These are phyloP conservation scores for Diaprepes abbreviatus DNA, from an alignment of 2,888 invertebrate genomes.

Conservation along the genomic window DNA sequence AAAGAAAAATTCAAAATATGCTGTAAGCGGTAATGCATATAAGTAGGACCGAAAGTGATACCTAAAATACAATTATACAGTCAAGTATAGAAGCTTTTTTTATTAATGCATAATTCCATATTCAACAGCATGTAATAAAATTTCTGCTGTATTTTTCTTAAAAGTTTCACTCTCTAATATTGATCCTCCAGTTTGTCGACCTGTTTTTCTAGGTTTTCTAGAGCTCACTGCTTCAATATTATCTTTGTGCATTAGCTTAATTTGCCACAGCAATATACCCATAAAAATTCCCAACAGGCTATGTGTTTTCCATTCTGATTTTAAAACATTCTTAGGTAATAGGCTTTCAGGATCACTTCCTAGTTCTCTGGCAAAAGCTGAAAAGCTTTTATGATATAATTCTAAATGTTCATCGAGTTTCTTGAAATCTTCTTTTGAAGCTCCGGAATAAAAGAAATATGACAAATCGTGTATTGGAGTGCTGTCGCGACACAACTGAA, in stretches of 20 bases:
- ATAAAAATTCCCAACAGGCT: slow-evolving; percentile 24
- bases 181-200: too few relatives aligned
- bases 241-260: slow-evolving; percentile 24
- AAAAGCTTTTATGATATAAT: slow-evolving; percentile 58
- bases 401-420: slow-evolving; percentile 55
- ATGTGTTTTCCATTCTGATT: slow-evolving; percentile 36
- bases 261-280: slow-evolving; percentile 28
- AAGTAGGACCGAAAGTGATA: too few relatives aligned
- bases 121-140: too few relatives aligned
- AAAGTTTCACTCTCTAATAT: slow-evolving; percentile 1
- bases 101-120: slow-evolving; percentile 30
- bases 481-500: slow-evolving; percentile 44
- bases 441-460: too few relatives aligned
- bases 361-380: too few relatives aligned
- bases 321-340: slow-evolving; percentile 22
- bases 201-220: background rate
- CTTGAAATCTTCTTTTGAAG: too few relatives aligned
- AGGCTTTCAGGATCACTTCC: too few relatives aligned
- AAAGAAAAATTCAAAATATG: too few relatives aligned
- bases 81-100: too few relatives aligned
- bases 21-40: too few relatives aligned
- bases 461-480: slow-evolving; percentile 31
- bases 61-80: too few relatives aligned
- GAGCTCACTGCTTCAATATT: background rate
- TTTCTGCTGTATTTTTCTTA: slow-evolving; percentile 3